These are phyloP conservation scores for Brachionus koreanus DNA, from an alignment of 1,140 invertebrate species.

Conservation along the genomic window DNA sequence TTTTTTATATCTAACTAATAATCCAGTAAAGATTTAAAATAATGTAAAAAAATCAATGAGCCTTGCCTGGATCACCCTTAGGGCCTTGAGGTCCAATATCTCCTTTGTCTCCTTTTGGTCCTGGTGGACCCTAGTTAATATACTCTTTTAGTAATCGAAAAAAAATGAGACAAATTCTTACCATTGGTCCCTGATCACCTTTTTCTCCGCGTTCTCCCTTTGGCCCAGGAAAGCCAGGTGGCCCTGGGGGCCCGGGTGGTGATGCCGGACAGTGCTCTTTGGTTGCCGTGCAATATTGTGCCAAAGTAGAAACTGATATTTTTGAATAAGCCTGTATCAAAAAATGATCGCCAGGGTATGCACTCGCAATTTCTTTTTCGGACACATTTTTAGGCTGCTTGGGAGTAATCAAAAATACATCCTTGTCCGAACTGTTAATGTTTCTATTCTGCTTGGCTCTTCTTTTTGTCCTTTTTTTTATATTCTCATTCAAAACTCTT, in stretches of 20 bases:
- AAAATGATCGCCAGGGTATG: conserved; percentile 33
- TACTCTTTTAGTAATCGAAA: not conserved
- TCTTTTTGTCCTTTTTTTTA: not conserved
- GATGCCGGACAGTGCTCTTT: conserved; percentile 28
- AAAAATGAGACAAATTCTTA: not conserved
- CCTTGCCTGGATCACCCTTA: not conserved
- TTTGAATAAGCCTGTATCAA: conserved; percentile 42
- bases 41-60: too few species aligned
- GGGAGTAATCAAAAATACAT: conserved; percentile 16
- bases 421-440: not conserved
- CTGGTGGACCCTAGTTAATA: not conserved
- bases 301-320: conserved; percentile 37
- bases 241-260: not conserved
- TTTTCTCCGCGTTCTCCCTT: conserved; percentile 41
- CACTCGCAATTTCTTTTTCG: not conserved
- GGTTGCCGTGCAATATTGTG: conserved; percentile 32
- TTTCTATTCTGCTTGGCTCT: not conserved
- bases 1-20: too few species aligned
- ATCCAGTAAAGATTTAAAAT: too few species aligned
- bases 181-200: not conserved
- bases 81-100: not conserved
- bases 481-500: not conserved
- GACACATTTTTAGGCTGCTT: conserved; percentile 10
- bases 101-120: conserved; percentile 14
- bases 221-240: conserved; percentile 36